Base-by-base conservation (phyloP, 2,888 invertebrate species). In the Leptopterna dolabrata region DNA sequence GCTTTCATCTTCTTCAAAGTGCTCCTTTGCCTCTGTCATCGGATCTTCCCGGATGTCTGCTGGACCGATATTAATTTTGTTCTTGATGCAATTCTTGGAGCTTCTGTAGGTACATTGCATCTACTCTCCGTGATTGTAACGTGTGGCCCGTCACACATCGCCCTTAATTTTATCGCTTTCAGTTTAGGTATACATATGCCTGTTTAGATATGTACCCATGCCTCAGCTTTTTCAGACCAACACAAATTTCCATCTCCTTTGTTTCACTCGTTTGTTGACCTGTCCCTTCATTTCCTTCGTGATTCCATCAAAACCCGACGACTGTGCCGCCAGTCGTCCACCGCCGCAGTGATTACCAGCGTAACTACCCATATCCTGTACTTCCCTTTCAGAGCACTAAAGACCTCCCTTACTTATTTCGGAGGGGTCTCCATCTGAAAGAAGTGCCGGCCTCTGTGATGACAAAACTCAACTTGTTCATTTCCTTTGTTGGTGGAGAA, bases 391-490 rank as follows among this genome's bases (percentile, higher is more conserved):
- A 73, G 36, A 73, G 73, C 36, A 30, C 73, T 73, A 73, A 73
- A 41, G 73, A 73, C 78, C 41, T 43, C 78, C 47, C 19, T n/a
- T 43, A 78, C 78, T 78, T 45, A 78, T 45, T 43, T 78, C 45
- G 36, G 27, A 6, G 45, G 73, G 29, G 9, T 11, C 30, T 36
- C 19, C 36, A 0, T 51, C 13, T 14, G n/a, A 73, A 73, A 73
- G 73, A 73, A 78, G 45, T 41, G 41, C 73, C 78, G 78, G 4
- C 78, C 41, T 78, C 78, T 45, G 27, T 45, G 47, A 78, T 78
- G 78, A 78, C 78, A 78, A 76, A 78, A 78, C 78, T 78, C 78
- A 13, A 78, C 78, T 78, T 78, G 78, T 78, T 78, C 45, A 78
- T 78, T 78, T 78, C 78, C 78, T 78, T 78, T 78, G 78, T 78